A percentile compares a stretch with the other conserved stretches of the same genome.
These are phyloP conservation scores for Anas platyrhynchos DNA, from an alignment of 2,113 vertebrate species.

Conservation along the genomic window DNA sequence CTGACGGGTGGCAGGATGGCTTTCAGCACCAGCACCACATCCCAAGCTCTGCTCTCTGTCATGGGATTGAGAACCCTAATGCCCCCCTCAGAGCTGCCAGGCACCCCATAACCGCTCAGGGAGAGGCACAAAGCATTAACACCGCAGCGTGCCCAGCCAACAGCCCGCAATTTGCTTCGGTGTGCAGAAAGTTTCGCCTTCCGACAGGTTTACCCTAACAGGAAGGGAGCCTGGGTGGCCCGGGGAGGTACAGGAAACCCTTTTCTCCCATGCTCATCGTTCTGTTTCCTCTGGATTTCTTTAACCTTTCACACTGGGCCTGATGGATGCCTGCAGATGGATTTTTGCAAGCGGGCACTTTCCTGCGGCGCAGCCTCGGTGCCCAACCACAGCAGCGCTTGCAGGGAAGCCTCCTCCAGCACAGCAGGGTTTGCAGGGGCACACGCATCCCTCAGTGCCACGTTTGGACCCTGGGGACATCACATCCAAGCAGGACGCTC, in stretches of 20 bases:
- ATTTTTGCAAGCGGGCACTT: background rate
- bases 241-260: constrained; percentile 53
- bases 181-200: constrained; percentile 25
- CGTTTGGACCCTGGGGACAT: background rate
- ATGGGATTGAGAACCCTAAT: fast-evolving
- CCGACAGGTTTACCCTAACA: background rate
- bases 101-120: background rate
- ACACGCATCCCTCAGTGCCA: background rate
- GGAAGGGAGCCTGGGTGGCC: constrained; percentile 62
- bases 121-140: background rate
- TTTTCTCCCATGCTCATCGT: constrained; percentile 22
- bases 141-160: background rate
- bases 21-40: fast-evolving
- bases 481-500: background rate
- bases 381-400: background rate
- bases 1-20: background rate
- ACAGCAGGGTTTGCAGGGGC: background rate
- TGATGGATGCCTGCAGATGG: constrained; percentile 51
- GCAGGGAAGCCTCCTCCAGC: background rate
- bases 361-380: background rate
- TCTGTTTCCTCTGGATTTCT: constrained; percentile 61
- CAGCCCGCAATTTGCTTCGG: background rate
- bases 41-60: background rate
- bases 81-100: background rate
- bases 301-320: constrained; percentile 62